Percentiles rank a stretch among this genome's conserved stretches.
Evolutionary conservation across 2,113 vertebrate genomes (phyloP).

Genomic region (Tetrao urogallus): DNA sequence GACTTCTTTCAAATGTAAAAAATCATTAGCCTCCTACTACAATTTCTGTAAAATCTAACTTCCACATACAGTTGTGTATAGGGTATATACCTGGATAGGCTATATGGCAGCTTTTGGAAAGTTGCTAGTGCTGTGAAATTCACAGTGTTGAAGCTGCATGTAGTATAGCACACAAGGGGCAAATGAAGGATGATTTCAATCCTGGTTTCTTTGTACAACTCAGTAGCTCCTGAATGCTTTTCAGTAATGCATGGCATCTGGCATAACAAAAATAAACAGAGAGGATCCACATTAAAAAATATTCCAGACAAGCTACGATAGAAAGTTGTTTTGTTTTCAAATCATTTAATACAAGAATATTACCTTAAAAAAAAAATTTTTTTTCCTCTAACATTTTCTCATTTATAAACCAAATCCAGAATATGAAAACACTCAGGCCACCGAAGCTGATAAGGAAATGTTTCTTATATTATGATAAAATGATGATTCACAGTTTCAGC

Average conservation of each 20-base stretch:
- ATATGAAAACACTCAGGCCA: background rate
- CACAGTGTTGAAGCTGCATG: background rate
- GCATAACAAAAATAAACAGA: background rate
- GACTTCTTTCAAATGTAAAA: background rate
- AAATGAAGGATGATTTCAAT: background rate
- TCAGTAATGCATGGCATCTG: fast-evolving
- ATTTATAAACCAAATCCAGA: background rate
- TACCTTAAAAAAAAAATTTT: background rate
- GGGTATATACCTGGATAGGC: background rate
- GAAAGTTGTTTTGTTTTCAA: background rate
- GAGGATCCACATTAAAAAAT: background rate
- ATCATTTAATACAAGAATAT: background rate
- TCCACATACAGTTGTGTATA: background rate
- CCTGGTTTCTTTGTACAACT: background rate
- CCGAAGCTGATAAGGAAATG: background rate
- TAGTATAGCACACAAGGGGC: background rate
- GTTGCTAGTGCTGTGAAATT: background rate
- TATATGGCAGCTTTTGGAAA: background rate
- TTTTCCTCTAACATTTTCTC: background rate
- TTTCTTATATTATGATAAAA: background rate
- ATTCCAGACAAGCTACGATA: background rate
- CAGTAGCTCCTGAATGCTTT: background rate
- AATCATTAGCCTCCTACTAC: background rate
- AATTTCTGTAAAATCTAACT: background rate
- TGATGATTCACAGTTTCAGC: background rate